Evolutionary conservation across 2,797 vertebrate genomes (phyloP).

Genomic region (Rhinatrema bivittatum): DNA sequence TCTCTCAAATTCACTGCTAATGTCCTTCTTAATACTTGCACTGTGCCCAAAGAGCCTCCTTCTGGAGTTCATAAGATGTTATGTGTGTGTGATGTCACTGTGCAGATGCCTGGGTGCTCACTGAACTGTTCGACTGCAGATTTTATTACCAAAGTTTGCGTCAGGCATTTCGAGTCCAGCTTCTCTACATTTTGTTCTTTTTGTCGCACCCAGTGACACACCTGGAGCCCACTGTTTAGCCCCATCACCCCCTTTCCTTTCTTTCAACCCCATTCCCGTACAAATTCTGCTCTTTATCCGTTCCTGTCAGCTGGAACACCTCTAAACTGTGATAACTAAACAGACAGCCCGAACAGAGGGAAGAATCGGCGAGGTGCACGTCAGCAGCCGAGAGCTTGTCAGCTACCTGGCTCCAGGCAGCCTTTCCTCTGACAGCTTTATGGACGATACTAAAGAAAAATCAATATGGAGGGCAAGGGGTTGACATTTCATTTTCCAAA

Average conservation of each 20-base stretch:
- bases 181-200: constrained; percentile 3
- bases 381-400: constrained; percentile 21
- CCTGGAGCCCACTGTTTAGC: rapidly evolving
- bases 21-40: no score
- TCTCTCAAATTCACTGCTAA: no score
- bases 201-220: neutral
- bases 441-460: constrained; percentile 56
- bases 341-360: neutral
- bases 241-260: neutral
- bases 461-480: constrained; percentile 65
- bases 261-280: constrained; percentile 1
- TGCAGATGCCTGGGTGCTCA: no score
- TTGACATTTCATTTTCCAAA: constrained; percentile 73
- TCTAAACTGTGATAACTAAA: constrained; percentile 15
- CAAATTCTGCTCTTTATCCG: constrained; percentile 6
- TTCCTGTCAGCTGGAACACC: constrained; percentile 7
- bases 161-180: neutral
- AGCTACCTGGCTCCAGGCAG: constrained; percentile 51
- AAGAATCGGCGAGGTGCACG: constrained; percentile 27
- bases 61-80: no score
- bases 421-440: constrained; percentile 62
- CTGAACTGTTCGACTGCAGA: no score
- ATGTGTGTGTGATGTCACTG: no score
- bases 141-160: no score
- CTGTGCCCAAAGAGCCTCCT: no score